Percentiles rank a stretch among this genome's conserved stretches.
These are phyloP conservation scores for Sarcophaga subvicina DNA, from an alignment of 2,888 invertebrate species.

Conservation along the genomic window DNA sequence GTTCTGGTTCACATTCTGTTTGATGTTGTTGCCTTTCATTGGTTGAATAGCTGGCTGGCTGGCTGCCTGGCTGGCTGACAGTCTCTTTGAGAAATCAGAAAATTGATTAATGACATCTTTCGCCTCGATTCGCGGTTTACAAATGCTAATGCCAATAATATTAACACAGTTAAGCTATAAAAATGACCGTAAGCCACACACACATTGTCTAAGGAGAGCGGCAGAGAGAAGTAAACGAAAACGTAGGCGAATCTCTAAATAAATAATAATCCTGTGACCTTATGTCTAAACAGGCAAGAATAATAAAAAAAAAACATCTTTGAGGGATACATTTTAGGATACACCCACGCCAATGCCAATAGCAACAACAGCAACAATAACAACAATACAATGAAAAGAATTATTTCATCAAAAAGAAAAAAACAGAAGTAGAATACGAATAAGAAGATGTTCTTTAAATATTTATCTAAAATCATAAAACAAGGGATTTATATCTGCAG, in stretches of 20 bases:
- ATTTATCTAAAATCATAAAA: slow-evolving; percentile 52
- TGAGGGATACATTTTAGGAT: neutral
- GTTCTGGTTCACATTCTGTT: neutral
- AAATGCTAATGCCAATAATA: slow-evolving; percentile 38
- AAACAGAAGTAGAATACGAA: neutral
- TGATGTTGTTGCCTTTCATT: neutral
- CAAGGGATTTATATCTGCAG: slow-evolving; percentile 21
- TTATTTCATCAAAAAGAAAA: neutral
- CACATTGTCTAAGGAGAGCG: no score
- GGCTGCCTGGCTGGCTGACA: neutral
- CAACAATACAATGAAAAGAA: neutral
- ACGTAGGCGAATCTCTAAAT: neutral
- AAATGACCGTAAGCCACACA: neutral
- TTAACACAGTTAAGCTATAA: slow-evolving; percentile 29
- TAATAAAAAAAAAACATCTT: slow-evolving; percentile 16
- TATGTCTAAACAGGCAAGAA: neutral
- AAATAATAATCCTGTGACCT: neutral
- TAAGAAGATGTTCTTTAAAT: neutral
- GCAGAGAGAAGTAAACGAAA: neutral
- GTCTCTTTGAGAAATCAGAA: slow-evolving; percentile 18
- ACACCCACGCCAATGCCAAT: neutral
- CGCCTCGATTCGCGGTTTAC: slow-evolving; percentile 21
- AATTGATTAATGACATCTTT: slow-evolving; percentile 57
- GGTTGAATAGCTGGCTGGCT: neutral
- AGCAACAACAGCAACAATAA: neutral